These are phyloP conservation scores for Hydra vulgaris DNA, from an alignment of 30 jellyfish, hydroid and myxozoan genomes.

Conservation along the genomic window DNA sequence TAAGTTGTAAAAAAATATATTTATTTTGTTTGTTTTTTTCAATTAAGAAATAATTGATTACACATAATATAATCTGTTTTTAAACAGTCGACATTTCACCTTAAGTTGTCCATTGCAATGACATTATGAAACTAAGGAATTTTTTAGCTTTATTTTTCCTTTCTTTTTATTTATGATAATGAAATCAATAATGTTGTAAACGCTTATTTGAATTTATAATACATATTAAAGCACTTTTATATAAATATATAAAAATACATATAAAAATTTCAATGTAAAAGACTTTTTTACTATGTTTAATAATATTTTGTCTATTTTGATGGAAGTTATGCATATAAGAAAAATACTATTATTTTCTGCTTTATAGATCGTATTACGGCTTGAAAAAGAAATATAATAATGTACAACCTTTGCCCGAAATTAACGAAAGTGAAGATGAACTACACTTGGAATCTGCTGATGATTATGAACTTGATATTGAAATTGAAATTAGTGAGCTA, in stretches of 20 bases:
- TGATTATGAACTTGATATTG: background rate
- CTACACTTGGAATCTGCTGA: conserved; percentile 19
- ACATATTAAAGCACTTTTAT: background rate
- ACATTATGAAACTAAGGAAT: background rate
- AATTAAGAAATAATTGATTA: background rate
- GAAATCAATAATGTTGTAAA: background rate
- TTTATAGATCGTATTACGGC: conserved; percentile 9
- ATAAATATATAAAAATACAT: background rate
- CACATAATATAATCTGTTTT: background rate
- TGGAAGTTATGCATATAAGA: background rate
- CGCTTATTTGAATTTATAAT: background rate
- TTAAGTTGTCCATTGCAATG: background rate
- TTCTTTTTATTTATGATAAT: background rate
- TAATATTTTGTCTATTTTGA: background rate
- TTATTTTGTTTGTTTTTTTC: background rate
- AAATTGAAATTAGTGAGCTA: conserved; percentile 10
- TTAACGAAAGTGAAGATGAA: conserved; percentile 16
- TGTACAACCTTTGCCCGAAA: background rate
- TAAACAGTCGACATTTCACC: background rate
- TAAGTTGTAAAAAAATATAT: background rate
- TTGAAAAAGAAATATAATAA: background rate
- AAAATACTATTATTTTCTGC: background rate
- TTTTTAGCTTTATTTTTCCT: background rate
- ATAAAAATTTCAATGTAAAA: conserved; percentile 3
- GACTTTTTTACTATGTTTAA: background rate